These are phyloP conservation scores for Andinoacara biseriatus DNA, from an alignment of 2,113 vertebrate genomes.

Conservation along the genomic window DNA sequence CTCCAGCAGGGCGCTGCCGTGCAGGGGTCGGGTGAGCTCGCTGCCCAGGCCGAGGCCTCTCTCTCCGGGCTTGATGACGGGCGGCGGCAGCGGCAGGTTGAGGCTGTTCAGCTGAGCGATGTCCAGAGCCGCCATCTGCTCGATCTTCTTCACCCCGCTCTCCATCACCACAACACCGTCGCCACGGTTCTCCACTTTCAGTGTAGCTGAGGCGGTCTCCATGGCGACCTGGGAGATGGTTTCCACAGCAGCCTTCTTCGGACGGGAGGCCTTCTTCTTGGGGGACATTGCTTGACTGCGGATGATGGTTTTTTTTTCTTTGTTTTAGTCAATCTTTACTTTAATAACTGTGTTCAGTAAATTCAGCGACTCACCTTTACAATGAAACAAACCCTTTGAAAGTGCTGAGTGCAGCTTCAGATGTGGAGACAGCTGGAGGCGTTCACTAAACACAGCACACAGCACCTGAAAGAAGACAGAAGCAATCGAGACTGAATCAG, in stretches of 20 bases:
- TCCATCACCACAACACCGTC: slow-evolving; percentile 73
- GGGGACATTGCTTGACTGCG: slow-evolving; percentile 77
- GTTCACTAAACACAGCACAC: slow-evolving; percentile 60
- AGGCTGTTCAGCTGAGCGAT: slow-evolving; percentile 81
- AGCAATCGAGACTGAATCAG: no score
- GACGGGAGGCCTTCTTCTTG: slow-evolving; percentile 83
- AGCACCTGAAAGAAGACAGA: slow-evolving; percentile 62
- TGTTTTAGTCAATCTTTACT: background rate
- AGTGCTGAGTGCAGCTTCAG: background rate
- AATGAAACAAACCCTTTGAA: accelerated
- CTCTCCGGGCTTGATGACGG: slow-evolving; percentile 80
- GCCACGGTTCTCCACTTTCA: slow-evolving; percentile 65
- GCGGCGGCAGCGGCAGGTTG: slow-evolving; percentile 78
- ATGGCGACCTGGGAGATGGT: slow-evolving; percentile 42
- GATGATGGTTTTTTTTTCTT: background rate
- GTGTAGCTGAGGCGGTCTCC: slow-evolving; percentile 7
- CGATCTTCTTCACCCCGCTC: slow-evolving; percentile 75
- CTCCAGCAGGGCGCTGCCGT: slow-evolving; percentile 81
- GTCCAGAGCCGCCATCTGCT: slow-evolving; percentile 82
- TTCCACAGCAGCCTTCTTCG: slow-evolving; percentile 71
- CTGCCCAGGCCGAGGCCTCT: slow-evolving; percentile 79
- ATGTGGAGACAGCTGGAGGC: background rate
- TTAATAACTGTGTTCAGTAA: background rate
- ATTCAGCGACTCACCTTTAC: background rate
- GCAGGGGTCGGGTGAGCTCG: slow-evolving; percentile 77